phyloP scores from a whole-genome alignment of 1,140 invertebrate species.

The Drosophila elegans region DNA sequence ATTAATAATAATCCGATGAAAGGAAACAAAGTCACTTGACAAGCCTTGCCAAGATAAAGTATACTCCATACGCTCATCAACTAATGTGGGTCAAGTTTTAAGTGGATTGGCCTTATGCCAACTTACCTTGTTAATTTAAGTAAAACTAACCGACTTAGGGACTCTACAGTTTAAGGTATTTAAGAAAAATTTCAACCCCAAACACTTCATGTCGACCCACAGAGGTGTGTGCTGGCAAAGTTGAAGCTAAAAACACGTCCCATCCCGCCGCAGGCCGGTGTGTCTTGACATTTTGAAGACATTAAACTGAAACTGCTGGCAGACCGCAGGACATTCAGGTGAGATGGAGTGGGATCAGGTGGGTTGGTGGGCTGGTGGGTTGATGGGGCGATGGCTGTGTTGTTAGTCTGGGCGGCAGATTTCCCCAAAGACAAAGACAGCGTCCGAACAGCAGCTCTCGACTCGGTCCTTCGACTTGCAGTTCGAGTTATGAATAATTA shows the following conservation, averaged over 20 bases:
- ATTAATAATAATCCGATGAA: too few relatives aligned
- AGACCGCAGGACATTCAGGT: slow-evolving; percentile 44
- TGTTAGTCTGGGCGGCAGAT: slow-evolving; percentile 44
- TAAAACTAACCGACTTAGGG: slow-evolving; percentile 13
- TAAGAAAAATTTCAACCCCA: slow-evolving; percentile 37
- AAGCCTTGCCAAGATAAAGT: background rate
- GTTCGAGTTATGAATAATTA: slow-evolving; percentile 81
- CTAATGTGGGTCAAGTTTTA: slow-evolving; percentile 24
- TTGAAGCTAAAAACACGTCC: slow-evolving; percentile 30
- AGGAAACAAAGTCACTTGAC: background rate
- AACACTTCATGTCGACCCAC: slow-evolving; percentile 2
- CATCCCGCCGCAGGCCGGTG: slow-evolving; percentile 36
- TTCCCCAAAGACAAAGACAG: slow-evolving; percentile 75
- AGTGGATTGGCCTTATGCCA: slow-evolving; percentile 12
- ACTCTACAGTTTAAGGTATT: slow-evolving; percentile 19
- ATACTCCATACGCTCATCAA: slow-evolving; percentile 22
- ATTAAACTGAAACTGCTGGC: slow-evolving; percentile 75
- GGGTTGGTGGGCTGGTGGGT: too few relatives aligned
- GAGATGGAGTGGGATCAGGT: background rate
- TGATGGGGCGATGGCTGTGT: background rate
- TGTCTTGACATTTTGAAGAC: slow-evolving; percentile 72
- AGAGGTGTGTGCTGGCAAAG: slow-evolving; percentile 23
- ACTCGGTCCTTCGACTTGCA: slow-evolving; percentile 41
- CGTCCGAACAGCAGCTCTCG: slow-evolving; percentile 36
- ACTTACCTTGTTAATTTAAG: slow-evolving; percentile 2